Percentiles rank a stretch among this genome's conserved stretches.
These are phyloP conservation scores for Xenopus borealis DNA, from an alignment of 2,113 vertebrate species.

Conservation along the genomic window DNA sequence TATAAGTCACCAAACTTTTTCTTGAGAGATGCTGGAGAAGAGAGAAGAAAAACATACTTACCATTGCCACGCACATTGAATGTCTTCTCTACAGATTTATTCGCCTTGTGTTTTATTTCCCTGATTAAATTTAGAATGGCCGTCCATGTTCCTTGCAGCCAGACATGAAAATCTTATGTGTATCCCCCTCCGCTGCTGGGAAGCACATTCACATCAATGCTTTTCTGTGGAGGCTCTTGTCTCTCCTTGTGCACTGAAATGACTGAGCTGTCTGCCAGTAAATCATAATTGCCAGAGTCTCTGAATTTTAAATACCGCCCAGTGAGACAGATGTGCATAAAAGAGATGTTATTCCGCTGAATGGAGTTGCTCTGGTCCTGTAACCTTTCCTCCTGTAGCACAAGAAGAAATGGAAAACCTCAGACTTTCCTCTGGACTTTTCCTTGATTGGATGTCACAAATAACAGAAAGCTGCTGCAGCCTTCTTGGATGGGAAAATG, in stretches of 20 bases:
- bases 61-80: constrained; percentile 56
- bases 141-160: constrained; percentile 27
- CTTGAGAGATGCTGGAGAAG: neutral
- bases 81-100: constrained; percentile 58
- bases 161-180: constrained; percentile 16
- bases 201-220: constrained; percentile 53
- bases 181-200: constrained; percentile 46
- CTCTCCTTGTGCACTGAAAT: constrained; percentile 53
- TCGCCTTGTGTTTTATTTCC: constrained; percentile 13
- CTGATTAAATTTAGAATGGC: constrained; percentile 8
- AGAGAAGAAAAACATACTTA: constrained; percentile 56
- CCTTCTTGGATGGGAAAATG: constrained; percentile 52
- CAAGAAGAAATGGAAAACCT: constrained; percentile 69
- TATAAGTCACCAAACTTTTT: constrained; percentile 28
- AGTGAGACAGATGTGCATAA: constrained; percentile 62
- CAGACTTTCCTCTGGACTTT: constrained; percentile 62
- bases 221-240: constrained; percentile 50
- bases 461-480: constrained; percentile 51
- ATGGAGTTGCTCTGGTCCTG: constrained; percentile 57
- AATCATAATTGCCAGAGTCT: constrained; percentile 67
- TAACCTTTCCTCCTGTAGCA: constrained; percentile 62
- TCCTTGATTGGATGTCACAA: constrained; percentile 52
- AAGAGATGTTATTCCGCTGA: constrained; percentile 69
- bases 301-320: constrained; percentile 68
- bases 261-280: constrained; percentile 64